A percentile compares a stretch with the other conserved stretches of the same genome.
Conservation (phyloP, 1,140 invertebrate genomes). For the Caenorhabditis inopinata region DNA sequence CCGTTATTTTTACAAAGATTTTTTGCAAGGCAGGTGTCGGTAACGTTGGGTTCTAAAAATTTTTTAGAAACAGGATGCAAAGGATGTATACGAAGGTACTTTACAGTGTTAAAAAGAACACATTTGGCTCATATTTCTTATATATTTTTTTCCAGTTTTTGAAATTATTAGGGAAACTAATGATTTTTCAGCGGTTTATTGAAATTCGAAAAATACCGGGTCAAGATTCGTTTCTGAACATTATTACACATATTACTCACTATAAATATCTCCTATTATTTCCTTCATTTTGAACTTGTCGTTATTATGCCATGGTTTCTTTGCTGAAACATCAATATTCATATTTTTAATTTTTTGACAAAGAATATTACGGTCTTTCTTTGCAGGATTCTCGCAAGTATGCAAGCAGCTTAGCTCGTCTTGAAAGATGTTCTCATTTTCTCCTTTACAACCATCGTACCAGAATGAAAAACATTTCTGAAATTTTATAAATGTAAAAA, state of each 20-base stretch:
- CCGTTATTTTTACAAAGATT: constrained; percentile 51
- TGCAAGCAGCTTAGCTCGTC: constrained; percentile 60
- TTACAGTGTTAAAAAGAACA: no score
- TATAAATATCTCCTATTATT: constrained; percentile 35
- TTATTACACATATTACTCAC: constrained; percentile 15
- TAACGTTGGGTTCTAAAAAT: constrained; percentile 33
- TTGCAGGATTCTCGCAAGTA: constrained; percentile 57
- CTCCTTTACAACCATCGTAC: constrained; percentile 57
- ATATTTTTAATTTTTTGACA: no score
- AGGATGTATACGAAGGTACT: no score
- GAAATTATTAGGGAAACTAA: no score
- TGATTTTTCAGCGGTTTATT: no score
- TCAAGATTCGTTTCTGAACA: no score
- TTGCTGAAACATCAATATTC: constrained; percentile 27
- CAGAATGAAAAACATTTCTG: constrained; percentile 53
- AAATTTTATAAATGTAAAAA: constrained; percentile 5
- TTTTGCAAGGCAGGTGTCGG: constrained; percentile 30
- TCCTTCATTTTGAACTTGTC: constrained; percentile 50
- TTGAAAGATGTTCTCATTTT: constrained; percentile 57
- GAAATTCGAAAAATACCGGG: no score
- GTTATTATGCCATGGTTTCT: constrained; percentile 52
- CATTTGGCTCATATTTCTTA: no score
- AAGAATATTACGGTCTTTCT: constrained; percentile 41
- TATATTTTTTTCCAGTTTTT: no score
- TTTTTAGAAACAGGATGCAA: no score